These are phyloP conservation scores for Drosophila melanogaster DNA, from an alignment of 1,140 invertebrate genomes.

Conservation along the genomic window DNA sequence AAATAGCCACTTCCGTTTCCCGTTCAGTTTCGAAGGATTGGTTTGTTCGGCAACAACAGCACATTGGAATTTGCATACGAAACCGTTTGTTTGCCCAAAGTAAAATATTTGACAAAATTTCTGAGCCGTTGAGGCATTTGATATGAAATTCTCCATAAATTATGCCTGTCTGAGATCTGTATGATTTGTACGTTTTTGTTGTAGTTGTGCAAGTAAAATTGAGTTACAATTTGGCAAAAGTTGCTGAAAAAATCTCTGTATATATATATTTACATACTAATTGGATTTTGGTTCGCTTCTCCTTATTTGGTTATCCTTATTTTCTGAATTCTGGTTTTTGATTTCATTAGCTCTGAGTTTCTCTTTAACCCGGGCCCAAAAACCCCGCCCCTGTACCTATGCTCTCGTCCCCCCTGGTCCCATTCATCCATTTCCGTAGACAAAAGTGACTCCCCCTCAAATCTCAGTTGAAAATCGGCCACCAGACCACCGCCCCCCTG, in stretches of 20 bases:
- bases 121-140: constrained; percentile 14
- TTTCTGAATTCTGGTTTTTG: constrained; percentile 23
- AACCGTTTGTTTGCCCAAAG: constrained; percentile 29
- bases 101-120: constrained; percentile 31
- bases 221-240: constrained; percentile 47
- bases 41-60: constrained; percentile 38
- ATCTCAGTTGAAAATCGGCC: constrained; percentile 35
- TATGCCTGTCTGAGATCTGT: constrained; percentile 47
- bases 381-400: background rate
- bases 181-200: constrained; percentile 51
- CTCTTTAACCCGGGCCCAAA: background rate
- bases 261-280: constrained; percentile 58
- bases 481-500: constrained; percentile 12
- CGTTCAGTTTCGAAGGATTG: constrained; percentile 15
- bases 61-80: constrained; percentile 48
- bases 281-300: constrained; percentile 48
- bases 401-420: constrained; percentile 5
- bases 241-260: constrained; percentile 44
- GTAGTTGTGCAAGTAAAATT: constrained; percentile 61
- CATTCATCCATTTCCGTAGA: constrained; percentile 6
- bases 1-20: background rate
- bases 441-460: constrained; percentile 10
- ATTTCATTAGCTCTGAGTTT: constrained; percentile 20
- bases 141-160: constrained; percentile 41
- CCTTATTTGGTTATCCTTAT: constrained; percentile 26